These are phyloP conservation scores for Limonius californicus DNA, from an alignment of 1,140 invertebrate species.

Conservation along the genomic window DNA sequence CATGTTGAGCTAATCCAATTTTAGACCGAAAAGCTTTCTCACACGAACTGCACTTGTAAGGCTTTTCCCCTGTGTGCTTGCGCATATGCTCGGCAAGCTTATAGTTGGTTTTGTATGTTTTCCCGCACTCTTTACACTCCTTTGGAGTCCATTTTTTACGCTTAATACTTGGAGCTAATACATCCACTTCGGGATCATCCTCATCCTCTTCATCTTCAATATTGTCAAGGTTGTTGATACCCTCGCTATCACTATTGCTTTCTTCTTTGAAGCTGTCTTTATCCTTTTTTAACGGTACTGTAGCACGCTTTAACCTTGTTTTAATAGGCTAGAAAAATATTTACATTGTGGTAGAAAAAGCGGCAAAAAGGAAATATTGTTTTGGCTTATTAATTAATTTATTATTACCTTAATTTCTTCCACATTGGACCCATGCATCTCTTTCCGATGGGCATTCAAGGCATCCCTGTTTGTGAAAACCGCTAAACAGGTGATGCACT, in stretches of 20 bases:
- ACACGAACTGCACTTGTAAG: conserved; percentile 68
- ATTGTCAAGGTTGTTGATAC: conserved; percentile 16
- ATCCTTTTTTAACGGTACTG: conserved; percentile 25
- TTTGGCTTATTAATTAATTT: too few species aligned
- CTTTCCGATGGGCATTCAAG: conserved; percentile 47
- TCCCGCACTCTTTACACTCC: conserved; percentile 55
- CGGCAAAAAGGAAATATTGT: too few species aligned
- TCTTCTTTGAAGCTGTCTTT: too few species aligned
- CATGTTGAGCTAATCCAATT: conserved; percentile 65
- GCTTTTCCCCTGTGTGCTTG: conserved; percentile 73
- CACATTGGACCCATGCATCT: conserved; percentile 37
- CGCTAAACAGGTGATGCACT: conserved; percentile 48
- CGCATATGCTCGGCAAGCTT: conserved; percentile 73
- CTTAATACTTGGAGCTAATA: conserved; percentile 25
- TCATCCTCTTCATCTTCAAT: conserved; percentile 26
- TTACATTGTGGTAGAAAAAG: too few species aligned
- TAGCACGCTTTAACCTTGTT: conserved; percentile 17
- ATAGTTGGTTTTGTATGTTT: conserved; percentile 58
- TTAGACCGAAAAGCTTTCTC: conserved; percentile 68
- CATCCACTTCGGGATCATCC: conserved; percentile 23
- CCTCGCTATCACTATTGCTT: conserved; percentile 19
- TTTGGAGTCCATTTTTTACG: conserved; percentile 50
- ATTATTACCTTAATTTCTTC: conserved; percentile 24
- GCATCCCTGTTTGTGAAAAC: conserved; percentile 50
- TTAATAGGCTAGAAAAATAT: too few species aligned